Conservation (phyloP, 2,113 vertebrate genomes). For the Tor tambroides region DNA sequence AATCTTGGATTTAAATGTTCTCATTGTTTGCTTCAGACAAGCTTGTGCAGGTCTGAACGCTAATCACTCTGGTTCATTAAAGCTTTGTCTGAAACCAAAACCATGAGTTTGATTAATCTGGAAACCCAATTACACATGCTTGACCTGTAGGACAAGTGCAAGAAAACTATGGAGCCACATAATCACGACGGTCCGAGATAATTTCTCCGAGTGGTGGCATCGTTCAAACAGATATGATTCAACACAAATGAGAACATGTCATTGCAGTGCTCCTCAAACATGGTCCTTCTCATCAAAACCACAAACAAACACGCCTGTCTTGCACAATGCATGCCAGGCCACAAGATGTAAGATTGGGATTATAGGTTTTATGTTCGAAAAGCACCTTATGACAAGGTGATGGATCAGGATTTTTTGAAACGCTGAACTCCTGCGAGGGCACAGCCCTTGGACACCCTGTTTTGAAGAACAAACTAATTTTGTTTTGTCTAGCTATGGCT, state of each 20-base stretch:
- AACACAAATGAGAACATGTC: conserved; percentile 22
- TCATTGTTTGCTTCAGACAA: conserved; percentile 54
- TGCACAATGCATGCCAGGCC: conserved; percentile 39
- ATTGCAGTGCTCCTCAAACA: conserved; percentile 32
- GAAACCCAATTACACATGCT: conserved; percentile 25
- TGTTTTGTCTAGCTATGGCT: conserved; percentile 15
- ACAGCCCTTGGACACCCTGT: conserved; percentile 26
- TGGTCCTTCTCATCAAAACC: conserved; percentile 10
- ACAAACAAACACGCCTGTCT: conserved; percentile 18
- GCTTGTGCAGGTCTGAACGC: conserved; percentile 25
- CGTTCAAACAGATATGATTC: conserved; percentile 1
- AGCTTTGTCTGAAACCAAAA: conserved; percentile 53
- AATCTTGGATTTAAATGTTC: conserved; percentile 43
- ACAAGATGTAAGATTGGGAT: conserved; percentile 38
- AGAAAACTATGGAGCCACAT: not conserved
- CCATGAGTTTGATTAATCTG: conserved; percentile 35
- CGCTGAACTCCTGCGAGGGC: not conserved
- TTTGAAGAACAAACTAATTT: conserved; percentile 27
- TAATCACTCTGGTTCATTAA: conserved; percentile 45
- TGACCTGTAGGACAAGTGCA: conserved; percentile 14
- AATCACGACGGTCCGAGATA: not conserved
- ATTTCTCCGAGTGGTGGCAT: conserved; percentile 11
- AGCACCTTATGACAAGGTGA: conserved; percentile 48
- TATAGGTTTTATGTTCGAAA: conserved; percentile 43
- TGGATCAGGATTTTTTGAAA: conserved; percentile 43